These are phyloP conservation scores for Australoheros scitulus DNA, from an alignment of 2,113 vertebrate genomes.

Conservation along the genomic window DNA sequence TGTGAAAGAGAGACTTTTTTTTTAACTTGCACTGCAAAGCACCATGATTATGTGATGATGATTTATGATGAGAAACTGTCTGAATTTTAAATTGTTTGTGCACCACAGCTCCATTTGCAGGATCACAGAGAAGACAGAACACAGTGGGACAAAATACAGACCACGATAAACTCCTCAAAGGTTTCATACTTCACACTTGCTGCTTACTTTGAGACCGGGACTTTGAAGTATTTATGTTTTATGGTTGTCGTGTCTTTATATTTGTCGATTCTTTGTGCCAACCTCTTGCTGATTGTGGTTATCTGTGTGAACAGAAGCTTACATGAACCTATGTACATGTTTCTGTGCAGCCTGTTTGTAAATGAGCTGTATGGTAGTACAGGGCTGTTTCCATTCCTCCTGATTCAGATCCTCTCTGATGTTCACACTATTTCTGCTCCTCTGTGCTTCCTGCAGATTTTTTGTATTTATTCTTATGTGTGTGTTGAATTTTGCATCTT, in stretches of 20 bases:
- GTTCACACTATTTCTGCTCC: no score
- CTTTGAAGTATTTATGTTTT: neutral
- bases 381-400: no score
- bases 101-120: neutral
- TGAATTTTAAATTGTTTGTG: neutral
- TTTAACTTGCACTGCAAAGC: no score
- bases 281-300: conserved; percentile 23
- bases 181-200: conserved; percentile 6
- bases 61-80: neutral
- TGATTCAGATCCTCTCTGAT: no score
- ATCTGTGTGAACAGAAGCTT: no score
- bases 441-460: conserved; percentile 70
- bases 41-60: neutral
- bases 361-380: no score
- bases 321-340: no score
- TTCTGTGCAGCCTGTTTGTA: no score
- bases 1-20: neutral
- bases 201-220: neutral
- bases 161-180: conserved; percentile 9
- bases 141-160: neutral
- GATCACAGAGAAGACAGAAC: neutral
- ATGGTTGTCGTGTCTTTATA: neutral
- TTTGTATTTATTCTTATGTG: conserved; percentile 55
- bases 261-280: neutral
- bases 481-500: conserved; percentile 54